Conservation (phyloP, 1,140 invertebrate species). For the Drosophila jambulina region DNA sequence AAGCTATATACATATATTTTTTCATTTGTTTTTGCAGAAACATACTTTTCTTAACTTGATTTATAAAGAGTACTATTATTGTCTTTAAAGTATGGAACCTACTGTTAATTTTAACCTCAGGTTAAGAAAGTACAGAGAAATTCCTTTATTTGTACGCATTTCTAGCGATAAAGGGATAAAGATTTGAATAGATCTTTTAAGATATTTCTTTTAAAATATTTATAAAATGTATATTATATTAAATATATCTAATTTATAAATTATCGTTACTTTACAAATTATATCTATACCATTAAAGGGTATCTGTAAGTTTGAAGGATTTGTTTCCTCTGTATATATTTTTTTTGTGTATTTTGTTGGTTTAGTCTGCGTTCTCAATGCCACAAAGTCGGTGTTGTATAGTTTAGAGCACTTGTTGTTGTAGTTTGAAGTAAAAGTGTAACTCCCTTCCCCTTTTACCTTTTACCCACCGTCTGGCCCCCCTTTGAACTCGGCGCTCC, state of each 20-base stretch:
- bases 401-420: conserved; percentile 30
- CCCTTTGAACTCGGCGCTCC: conserved; percentile 9
- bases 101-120: background rate
- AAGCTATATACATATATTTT: too few relatives aligned
- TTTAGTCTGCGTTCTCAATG: conserved; percentile 28
- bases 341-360: background rate
- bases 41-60: background rate
- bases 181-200: background rate
- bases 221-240: too few relatives aligned
- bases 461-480: background rate
- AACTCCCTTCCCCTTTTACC: conserved; percentile 1
- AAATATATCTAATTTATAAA: too few relatives aligned
- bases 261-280: background rate
- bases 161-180: background rate
- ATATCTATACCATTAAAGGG: background rate
- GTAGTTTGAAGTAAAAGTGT: conserved; percentile 30
- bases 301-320: background rate
- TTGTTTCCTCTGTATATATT: background rate
- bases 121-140: background rate
- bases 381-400: conserved; percentile 37
- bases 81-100: background rate
- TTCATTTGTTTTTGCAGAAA: too few relatives aligned
- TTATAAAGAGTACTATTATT: background rate
- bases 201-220: background rate
- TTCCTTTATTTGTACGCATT: background rate